Evolutionary conservation across 2,888 invertebrate genomes (phyloP), one percentile per base, ranked within the genome.

Genomic region (Caenorhabditis zanzibari): DNA sequence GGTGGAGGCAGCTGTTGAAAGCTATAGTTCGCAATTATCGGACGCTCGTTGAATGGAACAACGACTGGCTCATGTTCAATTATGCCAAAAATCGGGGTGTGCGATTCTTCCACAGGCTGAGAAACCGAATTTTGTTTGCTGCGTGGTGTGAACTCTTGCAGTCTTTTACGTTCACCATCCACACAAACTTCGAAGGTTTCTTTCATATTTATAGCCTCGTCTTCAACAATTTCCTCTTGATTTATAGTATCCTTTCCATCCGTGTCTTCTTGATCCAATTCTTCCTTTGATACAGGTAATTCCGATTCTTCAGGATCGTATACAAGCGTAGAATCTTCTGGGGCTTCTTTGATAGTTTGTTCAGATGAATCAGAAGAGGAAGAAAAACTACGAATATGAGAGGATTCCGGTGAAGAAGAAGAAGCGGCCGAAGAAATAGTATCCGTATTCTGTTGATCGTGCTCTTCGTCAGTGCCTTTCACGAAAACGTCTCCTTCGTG

Each of bases 1-100:
- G 38, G 38, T 22, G n/a, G 35, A 14, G 61, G 41, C 10, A 12
- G 26, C 12, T 16, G 19, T 9, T 61, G 61, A 38, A 10, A 9
- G 19, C 22, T 61, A n/a, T 19, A 32, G 59, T 14, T 28, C 59
- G 9, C n/a, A 19, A 35, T 54, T n/a, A 56, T 44, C 12, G 56
- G 59, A 7, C 64, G 54, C 12, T 74, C 44, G n/a, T 54, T 63
- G 28, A 75, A 75, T 22, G 75, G 75, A 9, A 75, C 75, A 7
- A 32, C 28, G 32, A 64, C 44, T 9, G 75, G 75, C 6, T 41
- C 19, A 28, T 75, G 66, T 47, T 75, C 66, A 6, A 66, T 64
- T 6, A 75, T 66, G 24, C 66, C 66, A 47, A 24, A 75, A 3
- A 24, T 22, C 3, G 58, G 41, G 24, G 7, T 28, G 47, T 26